phyloP scores from a whole-genome alignment of 2,113 vertebrate species.

The Lipophrys pholis region DNA sequence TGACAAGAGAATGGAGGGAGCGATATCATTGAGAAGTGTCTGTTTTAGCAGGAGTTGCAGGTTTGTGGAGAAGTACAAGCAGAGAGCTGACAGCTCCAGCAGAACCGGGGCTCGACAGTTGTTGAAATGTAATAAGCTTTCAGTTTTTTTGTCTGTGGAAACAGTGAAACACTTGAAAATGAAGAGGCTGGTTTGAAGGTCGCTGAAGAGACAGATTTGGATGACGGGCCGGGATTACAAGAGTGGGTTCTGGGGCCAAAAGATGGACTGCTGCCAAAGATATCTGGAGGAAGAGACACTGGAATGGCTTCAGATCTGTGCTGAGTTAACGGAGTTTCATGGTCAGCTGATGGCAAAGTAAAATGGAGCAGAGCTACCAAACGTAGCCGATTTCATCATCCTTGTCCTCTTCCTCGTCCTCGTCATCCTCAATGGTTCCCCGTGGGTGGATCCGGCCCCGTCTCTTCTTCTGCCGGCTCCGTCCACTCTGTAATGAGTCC shows the following conservation, averaged over 20 bases:
- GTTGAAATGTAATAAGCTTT: slow-evolving; percentile 50
- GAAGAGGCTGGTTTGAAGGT: slow-evolving; percentile 43
- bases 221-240: slow-evolving; percentile 39
- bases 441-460: slow-evolving; percentile 87
- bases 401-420: slow-evolving; percentile 94
- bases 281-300: slow-evolving; percentile 68
- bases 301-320: slow-evolving; percentile 87
- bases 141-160: slow-evolving; percentile 52
- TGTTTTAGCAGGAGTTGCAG: slow-evolving; percentile 30
- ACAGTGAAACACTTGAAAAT: slow-evolving; percentile 40
- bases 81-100: slow-evolving; percentile 48
- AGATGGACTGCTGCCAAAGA: slow-evolving; percentile 61
- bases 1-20: slow-evolving; percentile 21
- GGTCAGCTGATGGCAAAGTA: slow-evolving; percentile 72
- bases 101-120: slow-evolving; percentile 44
- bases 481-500: slow-evolving; percentile 82
- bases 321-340: slow-evolving; percentile 81
- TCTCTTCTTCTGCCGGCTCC: slow-evolving; percentile 85
- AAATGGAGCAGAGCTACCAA: slow-evolving; percentile 81
- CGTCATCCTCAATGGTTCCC: slow-evolving; percentile 92
- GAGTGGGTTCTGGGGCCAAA: slow-evolving; percentile 58
- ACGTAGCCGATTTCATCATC: slow-evolving; percentile 93
- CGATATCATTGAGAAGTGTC: slow-evolving; percentile 24
- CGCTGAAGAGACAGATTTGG: slow-evolving; percentile 40
- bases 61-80: slow-evolving; percentile 40